A percentile compares a stretch with the other conserved stretches of the same genome.
Evolutionary conservation across 1,140 invertebrate species (phyloP).

Genomic region (Ceratina australensis): DNA sequence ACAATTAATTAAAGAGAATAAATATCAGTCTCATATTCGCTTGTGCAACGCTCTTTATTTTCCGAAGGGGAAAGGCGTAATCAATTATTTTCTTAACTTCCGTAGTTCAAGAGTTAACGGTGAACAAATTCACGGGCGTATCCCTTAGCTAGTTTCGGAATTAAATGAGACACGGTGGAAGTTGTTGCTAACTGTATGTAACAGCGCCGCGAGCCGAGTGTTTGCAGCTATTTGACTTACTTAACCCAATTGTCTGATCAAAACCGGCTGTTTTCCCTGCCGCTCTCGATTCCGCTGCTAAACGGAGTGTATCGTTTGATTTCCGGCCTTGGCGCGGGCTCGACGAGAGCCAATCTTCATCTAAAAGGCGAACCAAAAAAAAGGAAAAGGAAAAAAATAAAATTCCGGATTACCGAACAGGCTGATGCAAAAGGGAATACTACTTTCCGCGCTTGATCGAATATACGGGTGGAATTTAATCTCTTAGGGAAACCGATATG

Average conservation of each 20-base stretch:
- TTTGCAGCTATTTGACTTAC: conserved; percentile 64
- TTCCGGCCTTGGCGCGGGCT: conserved; percentile 5
- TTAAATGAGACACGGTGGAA: conserved; percentile 54
- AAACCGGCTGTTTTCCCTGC: conserved; percentile 44
- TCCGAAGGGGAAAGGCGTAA: conserved; percentile 24
- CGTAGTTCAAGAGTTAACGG: too few relatives aligned
- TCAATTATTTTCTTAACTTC: not conserved
- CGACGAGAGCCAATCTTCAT: conserved; percentile 24
- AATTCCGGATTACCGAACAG: conserved; percentile 14
- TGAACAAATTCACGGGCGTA: too few relatives aligned
- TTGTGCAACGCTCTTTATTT: too few relatives aligned
- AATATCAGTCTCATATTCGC: not conserved
- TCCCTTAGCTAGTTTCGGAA: conserved; percentile 52
- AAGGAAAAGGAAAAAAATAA: not conserved
- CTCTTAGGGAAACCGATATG: conserved; percentile 37
- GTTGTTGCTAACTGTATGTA: conserved; percentile 40
- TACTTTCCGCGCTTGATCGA: conserved; percentile 22
- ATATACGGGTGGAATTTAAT: conserved; percentile 35
- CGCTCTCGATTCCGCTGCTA: conserved; percentile 1
- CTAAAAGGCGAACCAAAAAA: not conserved
- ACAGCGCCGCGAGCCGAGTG: conserved; percentile 23
- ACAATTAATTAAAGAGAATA: too few relatives aligned
- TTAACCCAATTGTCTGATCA: conserved; percentile 64
- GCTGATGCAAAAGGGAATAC: conserved; percentile 16
- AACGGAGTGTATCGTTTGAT: conserved; percentile 16